Base-by-base conservation (phyloP, 2,113 vertebrate species). In the Taurulus bubalis region DNA sequence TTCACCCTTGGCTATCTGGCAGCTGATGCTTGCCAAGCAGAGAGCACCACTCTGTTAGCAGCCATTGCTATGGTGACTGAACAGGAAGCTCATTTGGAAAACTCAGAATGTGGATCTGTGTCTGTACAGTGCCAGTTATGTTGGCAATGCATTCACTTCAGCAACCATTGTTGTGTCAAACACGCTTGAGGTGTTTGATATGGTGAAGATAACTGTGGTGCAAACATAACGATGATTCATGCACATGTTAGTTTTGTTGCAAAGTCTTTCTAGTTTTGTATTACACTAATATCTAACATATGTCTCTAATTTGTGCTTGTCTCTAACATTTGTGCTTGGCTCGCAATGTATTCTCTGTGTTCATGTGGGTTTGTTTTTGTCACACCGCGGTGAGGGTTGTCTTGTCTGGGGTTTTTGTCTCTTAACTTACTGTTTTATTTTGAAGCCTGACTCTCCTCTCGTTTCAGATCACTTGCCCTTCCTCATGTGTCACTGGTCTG, bases 21-120 rank as follows among this genome's bases (percentile, higher is more conserved):
- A 66, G 85, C 90, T 45, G 92, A 95, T 77, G 87, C 89, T n/a
- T 94, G 91, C 77, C 79, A 88, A 18, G 81, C 90, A 18, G 87
- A 93, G 67, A 75, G 75, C 16, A 85, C 77, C 51, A 89, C 92
- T n/a, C 77, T 92, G n/a, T 88, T 79, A 60, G 77, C 90, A 56
- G 83, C 91, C 22, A 58, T 91, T 76, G 55, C 75, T 6, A 34
- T 91, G 74, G 83, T 87, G 68, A 89, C 86, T 18, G 86, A 89
- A 42, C 65, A 83, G 10, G 79, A 87, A n/a, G 59, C 59, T 51
- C 18, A 38, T 49, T 72, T 78, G 16, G 62, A 45, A 51, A 85
- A 83, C 6, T 40, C 66, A 55, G 68, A 77, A 40, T 92, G 90
- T 53, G 64, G 30, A 26, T 34, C 18, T 12, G n/a, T 53, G 55